phyloP scores from a whole-genome alignment of 2,113 vertebrate species.

The rat (Rattus norvegicus) region DNA sequence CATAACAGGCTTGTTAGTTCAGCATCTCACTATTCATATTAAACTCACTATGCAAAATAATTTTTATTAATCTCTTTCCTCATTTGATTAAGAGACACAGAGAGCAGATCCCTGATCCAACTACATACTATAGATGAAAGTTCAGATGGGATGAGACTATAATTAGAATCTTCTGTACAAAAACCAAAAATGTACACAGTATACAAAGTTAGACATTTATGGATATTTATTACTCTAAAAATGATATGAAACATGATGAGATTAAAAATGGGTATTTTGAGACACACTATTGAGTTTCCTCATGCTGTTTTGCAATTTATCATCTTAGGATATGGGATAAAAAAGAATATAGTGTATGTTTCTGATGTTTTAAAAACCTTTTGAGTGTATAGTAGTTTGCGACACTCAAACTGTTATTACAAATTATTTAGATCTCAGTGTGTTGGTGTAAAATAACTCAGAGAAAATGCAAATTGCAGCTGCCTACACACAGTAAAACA shows the following conservation, averaged over 20 bases:
- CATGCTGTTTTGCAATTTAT: neutral
- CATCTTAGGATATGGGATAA: neutral
- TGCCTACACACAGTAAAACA: neutral
- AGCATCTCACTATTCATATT: neutral
- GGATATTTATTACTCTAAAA: constrained; percentile 45
- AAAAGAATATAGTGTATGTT: neutral
- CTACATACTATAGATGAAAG: constrained; percentile 7
- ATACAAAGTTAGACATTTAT: constrained; percentile 37
- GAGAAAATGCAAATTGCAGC: neutral
- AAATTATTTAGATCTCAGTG: neutral
- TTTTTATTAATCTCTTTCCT: constrained; percentile 19
- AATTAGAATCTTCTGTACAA: neutral
- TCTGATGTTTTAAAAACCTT: neutral
- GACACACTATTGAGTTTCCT: neutral
- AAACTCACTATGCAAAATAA: neutral
- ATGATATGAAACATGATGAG: constrained; percentile 50
- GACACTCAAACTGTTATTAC: neutral
- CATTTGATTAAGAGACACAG: neutral
- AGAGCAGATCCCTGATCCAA: constrained; percentile 1
- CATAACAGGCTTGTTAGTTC: neutral
- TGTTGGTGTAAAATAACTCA: neutral
- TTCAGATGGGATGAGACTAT: constrained; percentile 9
- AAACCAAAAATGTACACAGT: constrained; percentile 20
- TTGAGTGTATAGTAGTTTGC: neutral
- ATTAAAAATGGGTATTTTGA: constrained; percentile 2